phyloP scores from a whole-genome alignment of 1,140 invertebrate species.

The Thereuonema tuberculata region DNA sequence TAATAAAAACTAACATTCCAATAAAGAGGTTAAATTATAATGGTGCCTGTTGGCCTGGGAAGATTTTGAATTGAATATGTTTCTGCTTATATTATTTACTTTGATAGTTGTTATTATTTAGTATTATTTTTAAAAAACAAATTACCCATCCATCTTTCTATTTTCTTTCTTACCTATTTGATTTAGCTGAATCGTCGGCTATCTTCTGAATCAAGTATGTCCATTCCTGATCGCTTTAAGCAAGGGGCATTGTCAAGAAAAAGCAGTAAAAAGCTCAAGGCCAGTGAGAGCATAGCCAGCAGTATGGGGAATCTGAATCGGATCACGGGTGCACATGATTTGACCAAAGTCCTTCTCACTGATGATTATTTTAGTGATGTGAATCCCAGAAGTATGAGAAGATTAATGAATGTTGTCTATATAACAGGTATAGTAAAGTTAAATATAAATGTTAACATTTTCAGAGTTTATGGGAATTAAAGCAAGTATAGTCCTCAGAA shows the following conservation, averaged over 20 bases:
- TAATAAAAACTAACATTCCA: no score
- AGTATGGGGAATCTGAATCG: slow-evolving; percentile 54
- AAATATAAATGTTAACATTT: no score
- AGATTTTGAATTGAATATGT: no score
- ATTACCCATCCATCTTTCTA: no score
- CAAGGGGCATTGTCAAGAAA: slow-evolving; percentile 11
- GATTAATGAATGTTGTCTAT: slow-evolving; percentile 95
- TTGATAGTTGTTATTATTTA: no score
- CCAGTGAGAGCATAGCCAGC: slow-evolving; percentile 72
- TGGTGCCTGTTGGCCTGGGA: no score
- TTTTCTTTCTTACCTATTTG: no score
- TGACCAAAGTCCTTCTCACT: slow-evolving; percentile 52
- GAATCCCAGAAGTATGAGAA: slow-evolving; percentile 88
- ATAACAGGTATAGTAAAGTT: slow-evolving; percentile 69
- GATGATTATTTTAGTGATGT: slow-evolving; percentile 96
- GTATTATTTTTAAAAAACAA: no score
- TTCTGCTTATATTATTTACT: no score
- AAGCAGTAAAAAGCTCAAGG: slow-evolving; percentile 21
- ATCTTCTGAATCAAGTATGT: slow-evolving; percentile 55
- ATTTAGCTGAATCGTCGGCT: slow-evolving; percentile 52
- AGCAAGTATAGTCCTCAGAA: no score
- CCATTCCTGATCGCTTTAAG: slow-evolving; percentile 18
- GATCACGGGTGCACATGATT: slow-evolving; percentile 22
- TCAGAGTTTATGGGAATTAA: no score
- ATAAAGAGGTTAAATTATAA: no score